These are phyloP conservation scores for Callosobruchus maculatus DNA, from an alignment of 2,888 invertebrate species.

Conservation along the genomic window DNA sequence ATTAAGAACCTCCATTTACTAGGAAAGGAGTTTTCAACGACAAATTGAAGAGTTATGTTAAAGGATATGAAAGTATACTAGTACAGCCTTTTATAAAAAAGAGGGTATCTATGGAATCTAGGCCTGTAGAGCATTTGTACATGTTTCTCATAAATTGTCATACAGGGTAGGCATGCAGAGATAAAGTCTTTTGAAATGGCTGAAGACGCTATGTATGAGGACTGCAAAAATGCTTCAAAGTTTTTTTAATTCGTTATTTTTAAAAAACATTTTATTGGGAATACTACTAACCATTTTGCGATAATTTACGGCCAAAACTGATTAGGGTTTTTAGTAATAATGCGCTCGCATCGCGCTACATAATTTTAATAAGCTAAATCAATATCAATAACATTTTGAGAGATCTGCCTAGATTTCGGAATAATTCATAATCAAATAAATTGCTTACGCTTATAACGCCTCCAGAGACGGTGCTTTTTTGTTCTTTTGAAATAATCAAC, in stretches of 20 bases:
- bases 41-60: not conserved
- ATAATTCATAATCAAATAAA: not conserved
- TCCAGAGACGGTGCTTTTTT: not conserved
- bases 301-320: not conserved
- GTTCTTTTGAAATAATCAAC: not conserved
- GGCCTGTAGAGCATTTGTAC: not conserved
- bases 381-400: not conserved
- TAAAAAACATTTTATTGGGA: not conserved
- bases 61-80: not conserved
- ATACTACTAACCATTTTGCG: not conserved
- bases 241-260: not conserved
- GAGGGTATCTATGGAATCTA: not conserved
- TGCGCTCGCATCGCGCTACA: not conserved
- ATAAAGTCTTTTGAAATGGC: no score
- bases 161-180: not conserved
- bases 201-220: not conserved
- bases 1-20: no score
- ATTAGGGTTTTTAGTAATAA: not conserved
- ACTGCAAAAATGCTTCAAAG: not conserved
- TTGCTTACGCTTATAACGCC: not conserved
- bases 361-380: not conserved
- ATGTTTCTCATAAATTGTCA: not conserved
- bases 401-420: not conserved
- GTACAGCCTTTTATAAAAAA: not conserved
- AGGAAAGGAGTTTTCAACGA: no score